Evolutionary conservation across 2,113 vertebrate genomes (phyloP).

Genomic region (Oplegnathus fasciatus): DNA sequence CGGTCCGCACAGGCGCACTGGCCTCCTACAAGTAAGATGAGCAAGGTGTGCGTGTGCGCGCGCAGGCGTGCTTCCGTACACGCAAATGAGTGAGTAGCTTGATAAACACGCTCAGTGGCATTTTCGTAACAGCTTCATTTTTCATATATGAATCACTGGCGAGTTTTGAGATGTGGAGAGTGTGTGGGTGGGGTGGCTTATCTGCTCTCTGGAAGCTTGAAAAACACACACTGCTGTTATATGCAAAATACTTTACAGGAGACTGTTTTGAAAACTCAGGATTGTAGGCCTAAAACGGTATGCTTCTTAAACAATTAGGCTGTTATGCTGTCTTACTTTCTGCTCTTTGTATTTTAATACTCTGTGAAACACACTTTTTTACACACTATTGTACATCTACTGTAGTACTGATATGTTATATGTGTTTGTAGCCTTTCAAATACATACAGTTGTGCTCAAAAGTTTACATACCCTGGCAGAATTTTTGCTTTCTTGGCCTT

Average conservation of each 20-base stretch:
- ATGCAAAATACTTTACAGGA: background rate
- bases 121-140: background rate
- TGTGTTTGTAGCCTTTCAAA: background rate
- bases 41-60: background rate
- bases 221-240: background rate
- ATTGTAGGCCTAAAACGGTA: background rate
- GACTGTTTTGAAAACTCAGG: background rate
- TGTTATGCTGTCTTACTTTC: background rate
- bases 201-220: background rate
- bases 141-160: background rate
- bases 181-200: background rate
- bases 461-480: too few species aligned
- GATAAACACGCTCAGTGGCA: background rate
- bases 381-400: background rate
- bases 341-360: background rate
- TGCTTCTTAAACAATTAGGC: too few species aligned
- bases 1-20: constrained; percentile 49
- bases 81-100: background rate
- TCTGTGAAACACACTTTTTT: background rate
- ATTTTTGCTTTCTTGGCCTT: too few species aligned
- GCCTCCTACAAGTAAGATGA: background rate
- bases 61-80: too few species aligned
- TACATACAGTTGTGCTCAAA: too few species aligned
- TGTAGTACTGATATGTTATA: background rate
- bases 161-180: background rate